Percentiles rank a stretch among this genome's conserved stretches.
Evolutionary conservation across 2,888 invertebrate genomes (phyloP).

Genomic region (Drosophila algonquin): DNA sequence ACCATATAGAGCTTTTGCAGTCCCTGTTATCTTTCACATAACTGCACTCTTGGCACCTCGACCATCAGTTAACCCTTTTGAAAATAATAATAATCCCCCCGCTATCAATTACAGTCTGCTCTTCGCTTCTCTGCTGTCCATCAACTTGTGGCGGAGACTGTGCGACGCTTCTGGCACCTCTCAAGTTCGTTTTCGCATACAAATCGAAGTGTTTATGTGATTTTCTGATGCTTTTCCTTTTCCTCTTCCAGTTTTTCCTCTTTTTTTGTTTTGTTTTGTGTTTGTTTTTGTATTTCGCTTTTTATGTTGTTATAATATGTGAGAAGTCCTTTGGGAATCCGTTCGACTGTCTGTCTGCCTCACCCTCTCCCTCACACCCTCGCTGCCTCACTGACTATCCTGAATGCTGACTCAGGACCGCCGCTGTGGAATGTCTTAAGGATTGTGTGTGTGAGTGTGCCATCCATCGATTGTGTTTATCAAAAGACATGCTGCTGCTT

Average conservation of each 20-base stretch:
- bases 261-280: too few species aligned
- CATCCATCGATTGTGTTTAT: conserved; percentile 53
- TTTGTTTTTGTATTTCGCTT: neutral
- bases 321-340: conserved; percentile 14
- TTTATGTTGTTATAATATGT: conserved; percentile 28
- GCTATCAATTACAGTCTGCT: neutral
- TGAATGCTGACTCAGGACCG: conserved; percentile 14
- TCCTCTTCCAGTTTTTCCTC: neutral
- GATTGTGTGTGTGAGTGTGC: neutral
- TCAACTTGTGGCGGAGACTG: conserved; percentile 37
- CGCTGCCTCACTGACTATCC: conserved; percentile 2
- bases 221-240: conserved; percentile 29
- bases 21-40: neutral
- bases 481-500: conserved; percentile 44
- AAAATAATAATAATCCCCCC: neutral
- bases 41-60: too few species aligned
- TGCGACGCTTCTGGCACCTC: conserved; percentile 24
- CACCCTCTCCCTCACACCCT: neutral
- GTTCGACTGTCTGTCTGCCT: conserved; percentile 3
- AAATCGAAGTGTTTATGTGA: conserved; percentile 63
- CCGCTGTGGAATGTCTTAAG: conserved; percentile 7
- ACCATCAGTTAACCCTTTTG: neutral
- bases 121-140: neutral
- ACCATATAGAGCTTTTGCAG: too few species aligned
- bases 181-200: conserved; percentile 40